Evolutionary conservation across 2,797 vertebrate species (phyloP).

Genomic region (Spinibarbus caldwelli): DNA sequence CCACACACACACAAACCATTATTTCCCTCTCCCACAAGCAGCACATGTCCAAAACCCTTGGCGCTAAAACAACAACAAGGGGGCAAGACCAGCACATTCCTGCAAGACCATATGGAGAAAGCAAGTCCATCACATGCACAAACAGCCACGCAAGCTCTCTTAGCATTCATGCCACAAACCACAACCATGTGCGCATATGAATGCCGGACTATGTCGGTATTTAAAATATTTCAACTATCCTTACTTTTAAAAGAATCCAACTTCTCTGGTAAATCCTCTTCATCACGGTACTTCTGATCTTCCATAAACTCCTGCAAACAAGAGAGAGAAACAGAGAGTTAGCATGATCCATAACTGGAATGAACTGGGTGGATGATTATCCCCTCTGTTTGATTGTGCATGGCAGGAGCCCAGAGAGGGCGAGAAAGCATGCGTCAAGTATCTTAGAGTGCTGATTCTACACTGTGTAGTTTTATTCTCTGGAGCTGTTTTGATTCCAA

Average conservation of each 20-base stretch:
- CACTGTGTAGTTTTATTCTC: accelerated
- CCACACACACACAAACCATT: conserved; percentile 1
- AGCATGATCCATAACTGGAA: conserved; percentile 24
- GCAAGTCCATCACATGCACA: conserved; percentile 25
- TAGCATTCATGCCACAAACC: conserved; percentile 38
- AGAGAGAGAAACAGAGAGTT: conserved; percentile 7
- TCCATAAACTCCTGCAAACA: conserved; percentile 88
- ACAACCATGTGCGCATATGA: too few species aligned
- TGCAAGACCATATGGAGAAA: conserved; percentile 39
- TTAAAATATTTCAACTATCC: background rate
- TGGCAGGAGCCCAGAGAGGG: background rate
- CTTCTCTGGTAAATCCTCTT: conserved; percentile 91
- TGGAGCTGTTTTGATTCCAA: too few species aligned
- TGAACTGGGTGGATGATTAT: background rate
- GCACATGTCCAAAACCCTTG: conserved; percentile 37
- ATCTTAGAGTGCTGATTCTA: background rate
- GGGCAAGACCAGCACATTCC: conserved; percentile 40
- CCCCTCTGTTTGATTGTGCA: background rate
- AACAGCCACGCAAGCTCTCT: conserved; percentile 13
- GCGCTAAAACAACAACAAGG: conserved; percentile 30
- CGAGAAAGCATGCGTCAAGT: background rate
- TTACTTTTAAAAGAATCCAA: conserved; percentile 95
- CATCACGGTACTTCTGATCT: conserved; percentile 95
- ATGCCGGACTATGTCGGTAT: background rate
- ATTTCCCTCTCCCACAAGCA: conserved; percentile 38